phyloP scores from a whole-genome alignment of 2,113 vertebrate species.

The Chaetodon auriga region DNA sequence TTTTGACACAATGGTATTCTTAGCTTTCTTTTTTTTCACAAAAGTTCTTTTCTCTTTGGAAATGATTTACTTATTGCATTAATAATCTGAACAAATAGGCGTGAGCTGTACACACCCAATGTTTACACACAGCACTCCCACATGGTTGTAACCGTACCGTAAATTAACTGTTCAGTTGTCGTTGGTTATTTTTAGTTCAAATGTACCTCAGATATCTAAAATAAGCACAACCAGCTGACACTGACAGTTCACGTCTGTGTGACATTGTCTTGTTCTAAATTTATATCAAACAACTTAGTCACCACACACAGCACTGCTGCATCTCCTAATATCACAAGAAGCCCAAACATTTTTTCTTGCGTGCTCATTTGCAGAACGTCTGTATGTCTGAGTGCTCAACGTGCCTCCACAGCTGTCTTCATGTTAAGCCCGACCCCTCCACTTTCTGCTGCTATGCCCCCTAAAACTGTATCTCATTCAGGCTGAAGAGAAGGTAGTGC shows the following conservation, averaged over 20 bases:
- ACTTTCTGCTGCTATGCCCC: not conserved
- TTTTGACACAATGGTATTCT: not conserved
- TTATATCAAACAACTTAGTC: constrained; percentile 17
- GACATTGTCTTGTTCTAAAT: constrained; percentile 29
- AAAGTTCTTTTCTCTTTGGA: not conserved
- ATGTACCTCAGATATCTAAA: constrained; percentile 35
- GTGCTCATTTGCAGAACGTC: not conserved
- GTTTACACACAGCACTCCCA: not conserved
- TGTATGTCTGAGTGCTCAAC: constrained; percentile 1
- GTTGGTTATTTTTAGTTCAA: constrained; percentile 31
- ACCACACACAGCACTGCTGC: not conserved
- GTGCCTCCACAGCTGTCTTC: constrained; percentile 6
- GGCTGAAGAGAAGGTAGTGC: not conserved
- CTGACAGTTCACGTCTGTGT: not conserved
- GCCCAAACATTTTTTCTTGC: not conserved
- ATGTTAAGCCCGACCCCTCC: not conserved
- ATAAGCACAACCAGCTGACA: not conserved
- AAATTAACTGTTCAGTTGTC: not conserved
- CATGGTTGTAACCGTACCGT: not conserved
- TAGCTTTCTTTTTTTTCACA: not conserved
- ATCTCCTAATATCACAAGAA: constrained; percentile 1
- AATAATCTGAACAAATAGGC: not conserved
- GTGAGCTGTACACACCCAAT: not conserved
- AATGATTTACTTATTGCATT: not conserved
- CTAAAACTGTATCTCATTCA: not conserved